Evolutionary conservation across 2,888 invertebrate genomes (phyloP).

Genomic region (Camponotus fellah): DNA sequence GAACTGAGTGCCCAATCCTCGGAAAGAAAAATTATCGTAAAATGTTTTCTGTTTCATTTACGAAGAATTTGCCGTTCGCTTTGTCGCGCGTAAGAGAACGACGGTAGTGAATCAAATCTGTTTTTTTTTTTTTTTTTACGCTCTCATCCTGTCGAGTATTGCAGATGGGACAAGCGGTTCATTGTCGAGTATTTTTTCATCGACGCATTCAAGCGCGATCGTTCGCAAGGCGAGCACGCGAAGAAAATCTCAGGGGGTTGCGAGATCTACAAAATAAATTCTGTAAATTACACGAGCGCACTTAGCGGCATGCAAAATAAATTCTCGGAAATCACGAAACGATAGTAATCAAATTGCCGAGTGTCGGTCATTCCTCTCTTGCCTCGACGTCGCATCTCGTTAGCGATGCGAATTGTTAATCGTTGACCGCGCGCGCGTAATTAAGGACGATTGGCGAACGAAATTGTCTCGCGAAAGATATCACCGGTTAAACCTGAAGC

Average conservation of each 20-base stretch:
- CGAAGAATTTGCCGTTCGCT: conserved; percentile 5
- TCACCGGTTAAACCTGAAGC: conserved; percentile 22
- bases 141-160: conserved; percentile 3
- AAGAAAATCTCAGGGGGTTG: conserved; percentile 35
- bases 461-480: conserved; percentile 25
- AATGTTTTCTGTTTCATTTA: conserved; percentile 13
- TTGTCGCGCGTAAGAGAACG: neutral
- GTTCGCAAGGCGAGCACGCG: conserved; percentile 31
- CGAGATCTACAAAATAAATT: conserved; percentile 45
- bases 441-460: conserved; percentile 3
- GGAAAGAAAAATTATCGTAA: conserved; percentile 33
- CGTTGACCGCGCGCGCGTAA: conserved; percentile 12
- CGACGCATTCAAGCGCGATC: neutral
- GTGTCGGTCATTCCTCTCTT: conserved; percentile 19
- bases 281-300: conserved; percentile 41
- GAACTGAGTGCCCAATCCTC: neutral
- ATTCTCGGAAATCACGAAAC: conserved; percentile 43
- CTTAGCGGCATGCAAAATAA: conserved; percentile 35
- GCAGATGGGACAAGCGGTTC: conserved; percentile 38
- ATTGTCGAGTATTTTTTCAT: conserved; percentile 14
- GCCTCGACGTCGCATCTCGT: neutral
- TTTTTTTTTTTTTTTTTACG: neutral
- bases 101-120: conserved; percentile 25
- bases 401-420: conserved; percentile 45
- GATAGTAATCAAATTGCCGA: conserved; percentile 49